Evolutionary conservation across 2,888 invertebrate species (phyloP).

Genomic region (Ecdyonurus torrentis): DNA sequence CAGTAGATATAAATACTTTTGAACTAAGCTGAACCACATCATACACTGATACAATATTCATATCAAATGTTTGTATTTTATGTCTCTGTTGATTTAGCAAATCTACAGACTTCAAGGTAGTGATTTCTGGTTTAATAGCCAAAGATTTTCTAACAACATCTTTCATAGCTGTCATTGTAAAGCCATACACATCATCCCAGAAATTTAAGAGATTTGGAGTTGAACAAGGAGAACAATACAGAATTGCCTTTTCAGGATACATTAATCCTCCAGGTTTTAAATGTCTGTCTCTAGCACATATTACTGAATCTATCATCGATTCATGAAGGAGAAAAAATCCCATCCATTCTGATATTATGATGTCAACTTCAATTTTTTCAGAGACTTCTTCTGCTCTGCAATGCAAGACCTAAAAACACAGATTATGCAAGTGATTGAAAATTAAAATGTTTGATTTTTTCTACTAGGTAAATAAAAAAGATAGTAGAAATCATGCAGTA

Average conservation of each 20-base stretch:
- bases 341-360: constrained; percentile 96
- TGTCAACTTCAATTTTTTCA: constrained; percentile 52
- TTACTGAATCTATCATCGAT: constrained; percentile 84
- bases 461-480: no score
- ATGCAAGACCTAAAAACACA: constrained; percentile 43
- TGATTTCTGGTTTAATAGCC: constrained; percentile 47
- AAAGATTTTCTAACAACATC: constrained; percentile 42
- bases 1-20: constrained; percentile 40
- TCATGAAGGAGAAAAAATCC: constrained; percentile 91
- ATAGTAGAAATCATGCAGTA: no score
- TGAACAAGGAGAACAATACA: constrained; percentile 43
- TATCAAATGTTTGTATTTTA: constrained; percentile 47
- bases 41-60: constrained; percentile 38
- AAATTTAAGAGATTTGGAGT: constrained; percentile 26
- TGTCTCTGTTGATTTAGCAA: constrained; percentile 47
- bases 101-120: constrained; percentile 33
- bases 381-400: constrained; percentile 64
- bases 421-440: neutral
- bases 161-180: constrained; percentile 49
- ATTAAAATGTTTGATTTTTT: no score
- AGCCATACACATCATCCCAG: constrained; percentile 64
- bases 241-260: constrained; percentile 57
- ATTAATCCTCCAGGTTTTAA: constrained; percentile 52
- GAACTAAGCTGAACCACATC: constrained; percentile 43
- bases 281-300: constrained; percentile 65